Conservation (phyloP, 2,113 vertebrate genomes). For the Cyprinodon variegatus region DNA sequence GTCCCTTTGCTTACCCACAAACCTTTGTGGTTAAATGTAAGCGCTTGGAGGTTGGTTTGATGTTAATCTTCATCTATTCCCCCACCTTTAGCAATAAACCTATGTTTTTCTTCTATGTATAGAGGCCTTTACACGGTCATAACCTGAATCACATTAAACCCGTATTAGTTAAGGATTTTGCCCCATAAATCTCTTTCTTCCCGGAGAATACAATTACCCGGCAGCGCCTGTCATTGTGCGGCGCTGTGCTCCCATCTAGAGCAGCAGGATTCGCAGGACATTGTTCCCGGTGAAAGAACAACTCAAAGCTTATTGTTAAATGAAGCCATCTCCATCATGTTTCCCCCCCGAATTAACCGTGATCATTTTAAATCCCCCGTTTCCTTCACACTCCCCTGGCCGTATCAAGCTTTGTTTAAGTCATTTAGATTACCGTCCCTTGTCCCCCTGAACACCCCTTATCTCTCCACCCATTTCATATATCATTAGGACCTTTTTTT, state of each 20-base stretch:
- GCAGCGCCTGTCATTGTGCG: constrained; percentile 68
- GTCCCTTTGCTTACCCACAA: constrained; percentile 33
- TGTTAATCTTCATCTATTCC: constrained; percentile 56
- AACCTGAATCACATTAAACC: constrained; percentile 76
- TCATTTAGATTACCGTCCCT: constrained; percentile 78
- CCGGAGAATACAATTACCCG: constrained; percentile 73
- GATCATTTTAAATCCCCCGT: constrained; percentile 78
- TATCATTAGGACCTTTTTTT: constrained; percentile 79
- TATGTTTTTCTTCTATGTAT: constrained; percentile 32
- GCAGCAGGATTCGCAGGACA: constrained; percentile 73
- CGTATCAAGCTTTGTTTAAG: constrained; percentile 81
- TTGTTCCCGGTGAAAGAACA: constrained; percentile 74
- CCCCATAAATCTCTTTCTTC: constrained; percentile 73
- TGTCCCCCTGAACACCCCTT: constrained; percentile 71
- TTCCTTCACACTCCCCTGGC: constrained; percentile 77
- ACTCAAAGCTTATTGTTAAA: constrained; percentile 79
- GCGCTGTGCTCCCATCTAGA: constrained; percentile 58
- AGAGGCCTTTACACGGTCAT: constrained; percentile 65
- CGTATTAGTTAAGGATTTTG: constrained; percentile 76
- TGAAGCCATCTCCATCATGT: constrained; percentile 78
- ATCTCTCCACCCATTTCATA: constrained; percentile 79
- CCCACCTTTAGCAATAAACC: constrained; percentile 29
- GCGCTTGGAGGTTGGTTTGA: constrained; percentile 52
- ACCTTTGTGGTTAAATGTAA: constrained; percentile 35
- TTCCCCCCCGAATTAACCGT: constrained; percentile 75